These are phyloP conservation scores for Ladona fulva DNA, from an alignment of 1,140 invertebrate species.

Conservation along the genomic window DNA sequence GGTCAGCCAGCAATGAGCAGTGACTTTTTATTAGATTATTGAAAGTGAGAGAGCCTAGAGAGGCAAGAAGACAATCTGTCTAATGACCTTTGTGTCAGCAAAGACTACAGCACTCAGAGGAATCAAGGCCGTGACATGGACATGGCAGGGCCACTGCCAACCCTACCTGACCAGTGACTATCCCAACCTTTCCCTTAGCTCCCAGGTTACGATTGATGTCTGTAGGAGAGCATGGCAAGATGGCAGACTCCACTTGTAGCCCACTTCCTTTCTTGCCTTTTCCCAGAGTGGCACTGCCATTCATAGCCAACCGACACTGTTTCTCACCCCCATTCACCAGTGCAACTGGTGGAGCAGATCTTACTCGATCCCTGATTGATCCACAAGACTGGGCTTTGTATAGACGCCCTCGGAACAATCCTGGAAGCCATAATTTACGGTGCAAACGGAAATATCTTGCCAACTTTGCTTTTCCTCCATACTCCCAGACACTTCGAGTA, in stretches of 20 bases:
- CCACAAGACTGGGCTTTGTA: not conserved
- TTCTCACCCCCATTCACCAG: not conserved
- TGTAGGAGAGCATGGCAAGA: not conserved
- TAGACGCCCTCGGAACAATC: not conserved
- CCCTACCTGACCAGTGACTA: not conserved
- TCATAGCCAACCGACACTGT: not conserved
- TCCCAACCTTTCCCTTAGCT: not conserved
- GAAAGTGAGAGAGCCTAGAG: no score
- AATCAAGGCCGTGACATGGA: not conserved
- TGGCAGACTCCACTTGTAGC: not conserved
- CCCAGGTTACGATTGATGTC: not conserved
- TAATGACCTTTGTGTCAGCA: constrained; percentile 4
- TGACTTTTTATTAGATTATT: no score
- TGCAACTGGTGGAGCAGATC: not conserved
- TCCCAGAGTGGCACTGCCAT: not conserved
- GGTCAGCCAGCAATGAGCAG: no score
- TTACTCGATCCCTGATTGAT: not conserved
- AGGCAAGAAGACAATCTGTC: not conserved
- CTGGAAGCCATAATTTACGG: constrained; percentile 11
- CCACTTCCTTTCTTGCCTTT: not conserved
- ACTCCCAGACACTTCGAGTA: not conserved
- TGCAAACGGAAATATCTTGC: constrained; percentile 10
- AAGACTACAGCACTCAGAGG: not conserved
- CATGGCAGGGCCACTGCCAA: not conserved
- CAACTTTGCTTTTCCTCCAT: not conserved